phyloP scores from a whole-genome alignment of 2,113 vertebrate genomes.

The Cacatua alba region DNA sequence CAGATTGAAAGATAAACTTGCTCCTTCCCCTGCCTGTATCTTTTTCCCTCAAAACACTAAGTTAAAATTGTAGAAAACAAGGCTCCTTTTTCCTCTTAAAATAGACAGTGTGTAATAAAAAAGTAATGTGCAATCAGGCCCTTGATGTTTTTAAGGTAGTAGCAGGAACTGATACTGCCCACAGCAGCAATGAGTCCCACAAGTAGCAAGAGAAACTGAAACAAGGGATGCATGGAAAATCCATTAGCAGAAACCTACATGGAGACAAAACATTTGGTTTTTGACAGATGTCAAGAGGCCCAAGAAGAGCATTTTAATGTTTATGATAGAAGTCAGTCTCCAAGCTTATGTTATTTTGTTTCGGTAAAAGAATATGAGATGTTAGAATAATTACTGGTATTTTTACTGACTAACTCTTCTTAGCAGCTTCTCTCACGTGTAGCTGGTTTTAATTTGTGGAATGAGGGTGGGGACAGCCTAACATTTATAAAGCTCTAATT shows the following conservation, averaged over 20 bases:
- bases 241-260: constrained; percentile 36
- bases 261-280: constrained; percentile 53
- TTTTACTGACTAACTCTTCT: constrained; percentile 44
- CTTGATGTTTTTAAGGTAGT: constrained; percentile 26
- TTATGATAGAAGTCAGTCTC: constrained; percentile 56
- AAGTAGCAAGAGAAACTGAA: neutral
- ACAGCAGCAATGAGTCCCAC: constrained; percentile 43
- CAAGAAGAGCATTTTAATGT: constrained; percentile 35
- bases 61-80: neutral
- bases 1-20: neutral
- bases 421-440: constrained; percentile 14
- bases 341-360: constrained; percentile 48
- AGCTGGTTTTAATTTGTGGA: constrained; percentile 55
- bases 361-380: constrained; percentile 55
- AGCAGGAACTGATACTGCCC: constrained; percentile 51
- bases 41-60: neutral
- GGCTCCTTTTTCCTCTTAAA: constrained; percentile 17
- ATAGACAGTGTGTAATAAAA: neutral
- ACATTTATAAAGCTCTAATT: constrained; percentile 11
- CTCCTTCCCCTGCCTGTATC: neutral
- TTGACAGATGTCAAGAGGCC: constrained; percentile 30
- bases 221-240: constrained; percentile 55
- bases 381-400: constrained; percentile 42
- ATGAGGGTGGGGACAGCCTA: constrained; percentile 21
- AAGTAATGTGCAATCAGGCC: neutral